Base-by-base conservation (phyloP, 2,113 vertebrate genomes). In the Eulemur rufifrons region DNA sequence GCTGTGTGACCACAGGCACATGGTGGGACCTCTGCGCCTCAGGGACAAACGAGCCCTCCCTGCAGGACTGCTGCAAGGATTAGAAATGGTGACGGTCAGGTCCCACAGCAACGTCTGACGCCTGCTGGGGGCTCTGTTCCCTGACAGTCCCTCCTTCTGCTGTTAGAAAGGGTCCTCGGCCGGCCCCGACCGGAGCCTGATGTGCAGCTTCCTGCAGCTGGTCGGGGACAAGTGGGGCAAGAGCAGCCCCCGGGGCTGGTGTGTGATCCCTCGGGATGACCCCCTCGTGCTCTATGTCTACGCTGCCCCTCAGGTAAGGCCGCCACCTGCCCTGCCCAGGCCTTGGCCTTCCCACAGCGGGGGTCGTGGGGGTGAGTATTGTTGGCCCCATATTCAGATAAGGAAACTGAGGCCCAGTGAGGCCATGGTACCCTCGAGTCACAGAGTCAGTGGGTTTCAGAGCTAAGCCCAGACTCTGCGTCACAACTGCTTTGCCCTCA, bases 131-230 rank as follows among this genome's bases (percentile, higher is more conserved):
- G 3, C 54, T 18, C 8, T 59, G 69, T 32, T 42, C 59, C 47
- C 88, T 34, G 66, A 56, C 42, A 14, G 15, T 50, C 39, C 56
- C 7, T 37, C 59, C 10, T n/a, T 73, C 81, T 37, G 42, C 45
- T 97, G 88, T 66, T 95, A 99, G 99, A 99, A 99, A 91, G 98
- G 89, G 66, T 97, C 98, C 0, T 68, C 94, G 0, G 97, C 97
- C 2, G 91, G 97, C 0, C 98, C 98, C 0, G 98, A 96, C 64
- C 96, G 84, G 95, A 98, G 98, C 56, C 50, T 99, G 71, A 89
- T 99, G 83, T 98, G 99, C 97, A 96, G 99, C 91, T 99, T 98
- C 86, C 98, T 99, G 95, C 99, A 99, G 97, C 97, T 99, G 81
- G 45, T 97, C 1, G 96, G 98, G 61, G 99, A 99, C 96, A 98